phyloP scores from a whole-genome alignment of 2,113 vertebrate species.

The Caracal caracal region DNA sequence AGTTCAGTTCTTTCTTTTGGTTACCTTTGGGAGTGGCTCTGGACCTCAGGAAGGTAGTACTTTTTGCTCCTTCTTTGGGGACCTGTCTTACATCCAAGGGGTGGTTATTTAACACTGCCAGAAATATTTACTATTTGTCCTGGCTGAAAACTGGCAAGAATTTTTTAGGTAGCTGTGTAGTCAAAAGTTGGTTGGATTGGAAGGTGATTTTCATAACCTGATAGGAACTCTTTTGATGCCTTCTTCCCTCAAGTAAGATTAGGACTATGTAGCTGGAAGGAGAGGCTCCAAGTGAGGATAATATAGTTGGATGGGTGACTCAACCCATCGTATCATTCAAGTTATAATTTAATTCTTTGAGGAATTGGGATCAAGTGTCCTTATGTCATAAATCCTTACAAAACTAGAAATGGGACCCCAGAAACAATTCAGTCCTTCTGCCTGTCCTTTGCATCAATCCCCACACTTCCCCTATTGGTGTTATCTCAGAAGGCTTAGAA shows the following conservation, averaged over 20 bases:
- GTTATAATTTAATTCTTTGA: background rate
- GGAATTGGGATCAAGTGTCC: background rate
- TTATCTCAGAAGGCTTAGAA: background rate
- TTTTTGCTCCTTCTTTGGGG: background rate
- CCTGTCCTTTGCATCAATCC: background rate
- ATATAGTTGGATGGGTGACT: background rate
- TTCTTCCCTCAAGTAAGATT: background rate
- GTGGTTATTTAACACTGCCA: background rate
- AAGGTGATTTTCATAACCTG: background rate
- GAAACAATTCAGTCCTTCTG: background rate
- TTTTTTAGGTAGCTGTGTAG: background rate
- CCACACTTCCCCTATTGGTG: background rate
- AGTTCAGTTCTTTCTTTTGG: background rate
- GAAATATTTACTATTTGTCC: background rate
- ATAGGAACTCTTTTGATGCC: background rate
- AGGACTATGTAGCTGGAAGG: background rate
- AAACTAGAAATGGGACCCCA: background rate
- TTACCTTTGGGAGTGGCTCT: background rate
- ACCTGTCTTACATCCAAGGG: background rate
- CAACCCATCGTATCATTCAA: background rate
- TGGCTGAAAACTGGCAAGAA: background rate
- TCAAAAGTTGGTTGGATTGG: background rate
- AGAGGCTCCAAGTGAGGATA: background rate
- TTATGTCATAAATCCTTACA: background rate
- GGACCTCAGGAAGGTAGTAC: background rate